Evolutionary conservation across 2,797 vertebrate genomes (phyloP), one percentile per base, ranked within the genome.

Genomic region (Glossophaga mutica): DNA sequence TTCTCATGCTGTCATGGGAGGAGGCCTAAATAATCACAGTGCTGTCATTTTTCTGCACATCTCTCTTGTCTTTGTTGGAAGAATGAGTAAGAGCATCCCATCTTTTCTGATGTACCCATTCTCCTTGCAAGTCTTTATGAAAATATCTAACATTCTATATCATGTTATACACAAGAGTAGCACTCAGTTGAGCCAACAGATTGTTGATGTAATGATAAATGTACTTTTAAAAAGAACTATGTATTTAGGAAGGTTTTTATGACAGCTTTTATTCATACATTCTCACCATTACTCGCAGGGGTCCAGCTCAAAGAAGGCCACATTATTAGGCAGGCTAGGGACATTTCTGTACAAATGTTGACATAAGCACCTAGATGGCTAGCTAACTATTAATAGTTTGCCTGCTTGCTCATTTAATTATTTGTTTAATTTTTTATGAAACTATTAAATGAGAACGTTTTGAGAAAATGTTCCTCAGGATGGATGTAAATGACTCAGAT

Each of bases 391-490:
- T 65, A 65, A 65, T n/a, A 93, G 42, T 26, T 95, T 55, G 3
- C 26, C 22, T 92, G 50, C 34, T 94, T 92, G 48, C 12, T 96
- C 2, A 4, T 34, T 97, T 94, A 48, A 37, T 67, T 84, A 76
- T 34, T 96, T 84, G n/a, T 81, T 71, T 73, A 83, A 76, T 73
- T 83, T 46, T 90, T 92, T 48, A 94, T 90, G 8, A 95, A 84
- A 19, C 77, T 94, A 59, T 89, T 92, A 96, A 88, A 83, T 55
- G 68, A 79, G 55, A 92, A 92, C 9, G 84, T 81, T 91, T 94
- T 88, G 78, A 34, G 77, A 95, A 71, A 96, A 73, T 91, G 6
- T 71, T 21, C 24, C 16, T 94, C 26, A 83, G 4, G 76, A 24
- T 76, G 15, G 96, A 85, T 74, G 3, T 73, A 70, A 87, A 70